Base-by-base conservation (phyloP, 2,888 invertebrate species). In the Drosophila siamana region DNA sequence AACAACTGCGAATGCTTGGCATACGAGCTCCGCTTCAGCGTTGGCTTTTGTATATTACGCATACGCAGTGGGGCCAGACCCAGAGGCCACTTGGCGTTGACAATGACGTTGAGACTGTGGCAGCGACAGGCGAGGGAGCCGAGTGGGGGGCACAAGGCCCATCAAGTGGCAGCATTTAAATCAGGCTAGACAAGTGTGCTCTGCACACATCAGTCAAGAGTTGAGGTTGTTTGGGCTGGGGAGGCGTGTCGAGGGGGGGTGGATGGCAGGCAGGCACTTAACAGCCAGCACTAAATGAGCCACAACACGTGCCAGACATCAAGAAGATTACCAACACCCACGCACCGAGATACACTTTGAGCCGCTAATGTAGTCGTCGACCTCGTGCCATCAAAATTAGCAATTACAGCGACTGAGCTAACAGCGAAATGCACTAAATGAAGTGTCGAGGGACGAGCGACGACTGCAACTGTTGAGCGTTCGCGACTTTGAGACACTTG, bases 311-410 rank as follows among this genome's bases (percentile, higher is more conserved):
- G 80, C 65, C 76, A 80, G 60, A 71, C 78, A 70, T 63, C 28
- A 28, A 19, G 69, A 36, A 57, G 60, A 66, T 69, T 56, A 62
- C 56, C 64, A 67, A 52, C 73, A 68, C 68, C 43, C 41, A 59
- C 61, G 19, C n/a, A 48, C 57, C 28, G 6, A 60, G 6, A 44
- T 13, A 50, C 44, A 54, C 4, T 22, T 24, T 24, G 43, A 43
- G 40, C 60, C 64, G 77, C 54, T 83, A 71, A 86, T 86, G 65
- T 86, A 86, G 81, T 69, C 86, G 86, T 81, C 86, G 84, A 81
- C 80, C 81, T 80, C 84, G 59, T 67, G 69, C 40, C 69, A 63
- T 47, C 36, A 36, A 55, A 55, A 75, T 64, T 74, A 55, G 68
- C 69, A 73, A 78, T 74, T 78, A 65, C 46, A 62, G 48, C 40